A percentile compares a stretch with the other conserved stretches of the same genome.
phyloP scores from a whole-genome alignment of 1,140 invertebrate species.

The Lethrus apterus region DNA sequence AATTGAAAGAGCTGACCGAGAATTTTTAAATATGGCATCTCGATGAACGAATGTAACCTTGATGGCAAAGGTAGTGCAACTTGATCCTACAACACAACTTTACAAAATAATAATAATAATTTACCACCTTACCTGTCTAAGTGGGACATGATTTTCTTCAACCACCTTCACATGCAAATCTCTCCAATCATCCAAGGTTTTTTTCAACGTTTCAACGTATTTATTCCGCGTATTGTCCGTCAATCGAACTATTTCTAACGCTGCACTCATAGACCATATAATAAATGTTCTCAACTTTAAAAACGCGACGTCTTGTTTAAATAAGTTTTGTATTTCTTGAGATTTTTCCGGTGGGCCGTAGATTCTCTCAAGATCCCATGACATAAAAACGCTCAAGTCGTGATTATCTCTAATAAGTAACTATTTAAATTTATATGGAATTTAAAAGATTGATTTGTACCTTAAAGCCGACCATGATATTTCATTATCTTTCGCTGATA shows the following conservation, averaged over 20 bases:
- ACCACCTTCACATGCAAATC: constrained; percentile 19
- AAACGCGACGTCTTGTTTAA: constrained; percentile 30
- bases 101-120: constrained; percentile 4
- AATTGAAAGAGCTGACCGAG: constrained; percentile 27
- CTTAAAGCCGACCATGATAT: constrained; percentile 45
- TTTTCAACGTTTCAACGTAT: constrained; percentile 23
- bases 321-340: constrained; percentile 24
- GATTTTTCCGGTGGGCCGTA: constrained; percentile 25
- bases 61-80: constrained; percentile 31
- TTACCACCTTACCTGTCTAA: constrained; percentile 22
- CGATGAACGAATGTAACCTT: constrained; percentile 27
- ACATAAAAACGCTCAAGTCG: constrained; percentile 50
- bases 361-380: constrained; percentile 47
- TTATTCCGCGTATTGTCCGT: constrained; percentile 24
- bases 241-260: constrained; percentile 25
- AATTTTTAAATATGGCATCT: constrained; percentile 24
- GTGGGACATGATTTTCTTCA: constrained; percentile 20
- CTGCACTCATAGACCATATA: constrained; percentile 22
- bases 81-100: constrained; percentile 22
- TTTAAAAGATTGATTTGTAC: constrained; percentile 21
- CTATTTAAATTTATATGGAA: no score
- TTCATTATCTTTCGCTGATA: constrained; percentile 42
- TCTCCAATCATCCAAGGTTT: constrained; percentile 29
- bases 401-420: constrained; percentile 51
- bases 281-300: constrained; percentile 28